These are phyloP conservation scores for Myrmophylax atrothorax DNA, from an alignment of 2,113 vertebrate species.

Conservation along the genomic window DNA sequence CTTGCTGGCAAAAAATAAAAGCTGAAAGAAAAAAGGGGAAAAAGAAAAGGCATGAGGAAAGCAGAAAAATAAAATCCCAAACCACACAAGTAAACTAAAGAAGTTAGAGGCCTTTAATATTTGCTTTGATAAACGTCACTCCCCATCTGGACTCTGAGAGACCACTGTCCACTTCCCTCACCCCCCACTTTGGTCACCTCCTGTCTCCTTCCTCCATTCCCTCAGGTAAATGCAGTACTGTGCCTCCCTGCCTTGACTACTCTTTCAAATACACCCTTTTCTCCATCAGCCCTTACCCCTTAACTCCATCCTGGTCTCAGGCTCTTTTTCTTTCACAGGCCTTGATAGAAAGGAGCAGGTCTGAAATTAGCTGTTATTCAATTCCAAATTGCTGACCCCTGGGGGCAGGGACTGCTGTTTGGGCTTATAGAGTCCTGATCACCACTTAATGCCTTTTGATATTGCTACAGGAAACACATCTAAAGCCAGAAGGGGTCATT, in stretches of 20 bases:
- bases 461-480: neutral
- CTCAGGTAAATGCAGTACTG: neutral
- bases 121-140: neutral
- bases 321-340: neutral
- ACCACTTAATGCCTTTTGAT: conserved; percentile 4
- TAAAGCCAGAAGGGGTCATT: neutral
- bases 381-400: neutral
- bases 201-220: neutral
- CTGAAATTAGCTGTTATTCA: conserved; percentile 12
- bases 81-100: neutral
- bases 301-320: neutral
- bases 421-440: rapidly evolving
- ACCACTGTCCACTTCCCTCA: neutral
- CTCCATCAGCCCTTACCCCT: neutral
- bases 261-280: neutral
- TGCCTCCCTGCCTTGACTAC: neutral
- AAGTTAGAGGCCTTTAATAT: neutral
- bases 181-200: rapidly evolving
- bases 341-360: neutral
- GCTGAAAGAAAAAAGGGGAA: neutral
- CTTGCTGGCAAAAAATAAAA: conserved; percentile 31
- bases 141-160: neutral
- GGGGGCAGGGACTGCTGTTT: neutral
- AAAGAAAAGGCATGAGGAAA: neutral
- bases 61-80: neutral